Evolutionary conservation across 2,888 invertebrate genomes (phyloP), one percentile per base, ranked within the genome.

Genomic region (Microchrysa polita): DNA sequence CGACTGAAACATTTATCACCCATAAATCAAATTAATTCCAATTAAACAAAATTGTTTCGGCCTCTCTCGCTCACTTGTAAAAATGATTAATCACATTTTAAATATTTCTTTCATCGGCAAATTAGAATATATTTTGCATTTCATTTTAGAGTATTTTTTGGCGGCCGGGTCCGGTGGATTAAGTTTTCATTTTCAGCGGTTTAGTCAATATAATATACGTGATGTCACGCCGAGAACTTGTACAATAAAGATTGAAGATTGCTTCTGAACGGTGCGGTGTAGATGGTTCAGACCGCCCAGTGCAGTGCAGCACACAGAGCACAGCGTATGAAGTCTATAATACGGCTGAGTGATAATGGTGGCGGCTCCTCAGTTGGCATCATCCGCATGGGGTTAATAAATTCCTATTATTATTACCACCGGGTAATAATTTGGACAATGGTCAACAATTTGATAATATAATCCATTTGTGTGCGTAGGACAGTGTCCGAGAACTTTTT

Each of bases 21-120:
- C 74, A 71, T 74, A 76, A 76, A 74, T 76, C 74, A 76, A 76
- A 76, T 76, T 76, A 76, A 76, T 76, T 74, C 74, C 76, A 76
- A 76, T 76, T 76, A n/a, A n/a, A 76, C 67, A 71, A 72, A 76
- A 73, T 73, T 73, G 74, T 72, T 73, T 67, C 55, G 55, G 40
- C 40, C 40, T 55, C 18, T 69, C 60, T n/a, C n/a, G n/a, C n/a
- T n/a, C n/a, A n/a, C n/a, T n/a, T n/a, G n/a, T n/a, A n/a, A 53
- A 60, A 71, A 72, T 76, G 76, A 76, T 76, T 74, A 76, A 76
- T 76, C 63, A 73, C 74, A 53, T 74, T 76, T 76, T 76, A 76
- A 76, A 73, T 72, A 76, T 76, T 76, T 74, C 74, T 73, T 72
- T 76, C 60, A 73, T 60, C 52, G 60, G 67, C 16, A 48, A 67